Evolutionary conservation across 1,140 invertebrate species (phyloP), one percentile per base, ranked within the genome.

Genomic region (Protaetia brevitarsis): DNA sequence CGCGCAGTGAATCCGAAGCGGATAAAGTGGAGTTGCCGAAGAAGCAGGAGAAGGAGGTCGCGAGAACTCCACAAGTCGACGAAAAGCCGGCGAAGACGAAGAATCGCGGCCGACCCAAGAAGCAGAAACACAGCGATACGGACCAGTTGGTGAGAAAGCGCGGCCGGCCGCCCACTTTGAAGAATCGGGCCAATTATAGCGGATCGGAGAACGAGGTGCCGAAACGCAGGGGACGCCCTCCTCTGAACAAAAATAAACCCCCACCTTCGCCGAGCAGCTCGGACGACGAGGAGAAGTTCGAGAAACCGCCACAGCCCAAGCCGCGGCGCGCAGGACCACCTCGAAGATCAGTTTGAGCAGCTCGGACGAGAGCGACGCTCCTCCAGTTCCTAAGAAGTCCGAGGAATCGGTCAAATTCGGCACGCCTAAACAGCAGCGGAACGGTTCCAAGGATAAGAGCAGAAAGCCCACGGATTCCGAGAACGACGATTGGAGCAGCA

Each of bases 81-180:
- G 60, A 21, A 11, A 31, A 66, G 16, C 31, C 60, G 19, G 41
- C 58, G 16, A 19, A 74, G 73, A 66, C 66, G 69, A 19, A 76
- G 75, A 65, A 63, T 68, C 67, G 60, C 69, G 79, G 72, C 30
- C 65, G 76, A 41, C 76, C 63, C 73, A 80, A 63, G 78, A 84
- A 74, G 75, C 78, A 63, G 76, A 83, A 69, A 73, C 76, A 23
- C 63, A 66, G 66, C 21, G 68, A 64, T 23, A 45, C 34, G 1
- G 67, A 65, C 3, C 23, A 69, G 4, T 63, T 67, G 10, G 66
- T 67, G 0, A 69, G 69, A 37, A 76, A 71, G 57, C 69, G 81
- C 2, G 81, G 81, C 3, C 69, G 81, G 37, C 81, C 81, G 0
- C 76, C 81, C 19, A 64, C 28, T 23, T 66, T 62, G 31, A 68